Evolutionary conservation across 2,797 vertebrate species (phyloP), one percentile per base, ranked within the genome.

Genomic region (Anguilla pacifica): DNA sequence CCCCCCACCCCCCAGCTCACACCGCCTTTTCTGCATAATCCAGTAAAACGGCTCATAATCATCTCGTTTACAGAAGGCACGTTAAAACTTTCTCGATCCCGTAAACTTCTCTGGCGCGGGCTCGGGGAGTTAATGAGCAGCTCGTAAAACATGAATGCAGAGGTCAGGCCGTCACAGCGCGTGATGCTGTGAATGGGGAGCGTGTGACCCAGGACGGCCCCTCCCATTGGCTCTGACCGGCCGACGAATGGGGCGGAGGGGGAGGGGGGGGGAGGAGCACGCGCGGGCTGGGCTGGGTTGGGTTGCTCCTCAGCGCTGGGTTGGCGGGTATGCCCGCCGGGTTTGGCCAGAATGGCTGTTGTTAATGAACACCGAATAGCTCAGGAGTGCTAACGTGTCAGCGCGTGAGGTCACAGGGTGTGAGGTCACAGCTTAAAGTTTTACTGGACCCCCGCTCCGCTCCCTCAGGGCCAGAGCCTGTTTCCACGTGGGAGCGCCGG

Each of bases 181-280:
- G 93, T 94, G 92, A 95, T 93, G 92, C 91, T 90, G 92, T 91
- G 94, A 96, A 96, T 95, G 93, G 95, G 93, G 94, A 95, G 94
- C 94, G 95, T 94, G 93, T 95, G 94, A 94, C 91, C 88, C 87
- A 90, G 51, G 85, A 87, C 85, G 89, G 83, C 90, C 84, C 85
- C 86, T 92, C 89, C 91, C 92, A 90, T 86, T 82, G 74, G 88
- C 88, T 89, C 91, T 92, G 92, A 91, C 91, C 89, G 87, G 87
- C 86, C 85, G 67, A 88, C 88, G 88, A 85, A 87, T 64, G 72
- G 86, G 87, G 85, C 19, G 64, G 49, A 39, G 81, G 84, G 88
- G 84, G 59, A 85, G 84, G 84, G 43, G 85, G n/a, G 64, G 49
- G 53, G 84, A 85, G 88, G 84, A 81, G 87, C 53, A 67, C 39